A percentile compares a stretch with the other conserved stretches of the same genome.
Conservation (phyloP, 2,888 invertebrate species). For the Uloborus plumipes region DNA sequence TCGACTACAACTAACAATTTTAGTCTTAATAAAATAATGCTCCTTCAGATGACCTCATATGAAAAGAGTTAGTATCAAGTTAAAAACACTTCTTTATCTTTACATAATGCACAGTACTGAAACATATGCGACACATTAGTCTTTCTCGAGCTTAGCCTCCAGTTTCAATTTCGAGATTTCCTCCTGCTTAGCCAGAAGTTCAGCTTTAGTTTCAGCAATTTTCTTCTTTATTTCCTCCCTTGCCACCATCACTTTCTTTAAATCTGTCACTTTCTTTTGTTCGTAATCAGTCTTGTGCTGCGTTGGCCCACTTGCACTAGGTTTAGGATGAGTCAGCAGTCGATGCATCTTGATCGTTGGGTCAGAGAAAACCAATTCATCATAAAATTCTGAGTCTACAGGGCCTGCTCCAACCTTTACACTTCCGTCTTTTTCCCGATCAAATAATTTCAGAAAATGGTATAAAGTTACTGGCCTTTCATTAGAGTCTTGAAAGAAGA, state of each 20-base stretch:
- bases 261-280: slow-evolving; percentile 68
- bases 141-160: not conserved
- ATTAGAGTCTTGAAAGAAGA: slow-evolving; percentile 96
- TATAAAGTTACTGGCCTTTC: slow-evolving; percentile 83
- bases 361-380: slow-evolving; percentile 71
- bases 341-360: slow-evolving; percentile 83
- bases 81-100: too few relatives aligned
- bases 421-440: slow-evolving; percentile 66
- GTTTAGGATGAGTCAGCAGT: slow-evolving; percentile 82
- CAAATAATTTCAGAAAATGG: slow-evolving; percentile 13
- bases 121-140: too few relatives aligned
- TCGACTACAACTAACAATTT: too few relatives aligned
- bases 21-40: too few relatives aligned
- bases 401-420: slow-evolving; percentile 2
- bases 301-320: slow-evolving; percentile 79
- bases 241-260: slow-evolving; percentile 64
- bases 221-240: slow-evolving; percentile 78
- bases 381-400: slow-evolving; percentile 20
- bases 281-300: slow-evolving; percentile 91
- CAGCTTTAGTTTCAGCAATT: slow-evolving; percentile 98
- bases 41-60: too few relatives aligned
- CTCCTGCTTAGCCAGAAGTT: slow-evolving; percentile 84
- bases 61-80: too few relatives aligned
- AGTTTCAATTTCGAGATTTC: slow-evolving; percentile 68
- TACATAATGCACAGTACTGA: too few relatives aligned